phyloP scores from a whole-genome alignment of 1,140 invertebrate species.

The Cotesia typhae region DNA sequence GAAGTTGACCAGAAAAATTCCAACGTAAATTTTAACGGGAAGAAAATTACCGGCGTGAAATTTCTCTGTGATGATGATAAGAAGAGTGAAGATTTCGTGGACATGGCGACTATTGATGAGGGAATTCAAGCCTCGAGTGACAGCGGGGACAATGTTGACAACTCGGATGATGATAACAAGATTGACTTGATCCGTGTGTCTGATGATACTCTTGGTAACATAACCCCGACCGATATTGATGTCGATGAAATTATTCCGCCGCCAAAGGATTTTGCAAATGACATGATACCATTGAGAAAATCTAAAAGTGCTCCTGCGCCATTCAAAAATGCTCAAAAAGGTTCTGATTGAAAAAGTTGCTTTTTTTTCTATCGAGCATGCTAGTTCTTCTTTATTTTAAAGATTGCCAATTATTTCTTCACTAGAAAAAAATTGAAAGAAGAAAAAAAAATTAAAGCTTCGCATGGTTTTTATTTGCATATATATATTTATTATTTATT shows the following conservation, averaged over 20 bases:
- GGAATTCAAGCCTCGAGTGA: neutral
- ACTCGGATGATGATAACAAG: slow-evolving; percentile 33
- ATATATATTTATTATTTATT: too few relatives aligned
- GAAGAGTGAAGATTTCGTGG: neutral
- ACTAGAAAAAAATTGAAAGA: neutral
- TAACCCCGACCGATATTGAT: slow-evolving; percentile 40
- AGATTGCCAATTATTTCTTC: too few relatives aligned
- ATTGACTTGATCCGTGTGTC: slow-evolving; percentile 40
- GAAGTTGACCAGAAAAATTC: slow-evolving; percentile 9
- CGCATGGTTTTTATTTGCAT: neutral
- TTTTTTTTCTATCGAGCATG: slow-evolving; percentile 14
- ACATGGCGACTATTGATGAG: neutral
- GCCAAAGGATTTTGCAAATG: slow-evolving; percentile 47
- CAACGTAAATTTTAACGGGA: neutral
- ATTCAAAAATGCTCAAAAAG: slow-evolving; percentile 55
- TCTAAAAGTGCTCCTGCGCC: slow-evolving; percentile 61
- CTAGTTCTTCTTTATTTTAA: neutral
- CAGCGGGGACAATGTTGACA: slow-evolving; percentile 34
- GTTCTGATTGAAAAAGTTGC: slow-evolving; percentile 44
- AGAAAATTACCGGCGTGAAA: neutral
- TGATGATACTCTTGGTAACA: slow-evolving; percentile 37
- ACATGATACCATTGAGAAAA: slow-evolving; percentile 59
- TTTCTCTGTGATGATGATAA: neutral
- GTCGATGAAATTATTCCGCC: slow-evolving; percentile 47
- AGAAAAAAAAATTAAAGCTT: slow-evolving; percentile 3